Evolutionary conservation across 2,797 vertebrate genomes (phyloP).

Genomic region (Sebastes taczanowskii): DNA sequence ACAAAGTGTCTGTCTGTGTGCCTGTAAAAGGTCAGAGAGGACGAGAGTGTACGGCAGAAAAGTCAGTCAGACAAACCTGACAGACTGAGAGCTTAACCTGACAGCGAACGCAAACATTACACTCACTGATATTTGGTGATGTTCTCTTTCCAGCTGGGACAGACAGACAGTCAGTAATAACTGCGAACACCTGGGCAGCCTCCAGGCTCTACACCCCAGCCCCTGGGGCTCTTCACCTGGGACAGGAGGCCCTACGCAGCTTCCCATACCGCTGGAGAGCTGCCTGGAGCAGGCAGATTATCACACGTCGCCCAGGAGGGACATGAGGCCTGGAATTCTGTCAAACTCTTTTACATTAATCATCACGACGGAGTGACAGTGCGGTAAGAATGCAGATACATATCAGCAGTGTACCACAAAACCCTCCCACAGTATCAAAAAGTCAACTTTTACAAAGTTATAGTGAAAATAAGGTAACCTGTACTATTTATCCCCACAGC

Average conservation of each 20-base stretch:
- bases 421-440: slow-evolving; percentile 32
- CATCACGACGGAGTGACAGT: slow-evolving; percentile 69
- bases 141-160: slow-evolving; percentile 59
- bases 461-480: slow-evolving; percentile 20
- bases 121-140: slow-evolving; percentile 55
- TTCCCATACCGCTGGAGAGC: slow-evolving; percentile 60
- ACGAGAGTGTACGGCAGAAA: slow-evolving; percentile 25
- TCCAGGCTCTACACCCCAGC: slow-evolving; percentile 73
- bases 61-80: slow-evolving; percentile 63
- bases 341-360: slow-evolving; percentile 81
- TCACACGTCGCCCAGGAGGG: slow-evolving; percentile 76
- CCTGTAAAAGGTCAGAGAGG: slow-evolving; percentile 45
- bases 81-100: slow-evolving; percentile 50
- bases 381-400: slow-evolving; percentile 58
- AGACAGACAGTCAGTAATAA: slow-evolving; percentile 73
- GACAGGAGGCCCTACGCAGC: slow-evolving; percentile 56
- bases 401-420: slow-evolving; percentile 41
- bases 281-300: slow-evolving; percentile 73
- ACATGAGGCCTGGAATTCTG: slow-evolving; percentile 74
- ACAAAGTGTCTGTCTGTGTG: slow-evolving; percentile 32
- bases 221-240: slow-evolving; percentile 84
- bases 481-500: neutral
- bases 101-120: slow-evolving; percentile 58
- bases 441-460: slow-evolving; percentile 61
- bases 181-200: slow-evolving; percentile 81